Evolutionary conservation across 2,797 vertebrate species (phyloP).

Genomic region (Kryptolebias ocellatus): DNA sequence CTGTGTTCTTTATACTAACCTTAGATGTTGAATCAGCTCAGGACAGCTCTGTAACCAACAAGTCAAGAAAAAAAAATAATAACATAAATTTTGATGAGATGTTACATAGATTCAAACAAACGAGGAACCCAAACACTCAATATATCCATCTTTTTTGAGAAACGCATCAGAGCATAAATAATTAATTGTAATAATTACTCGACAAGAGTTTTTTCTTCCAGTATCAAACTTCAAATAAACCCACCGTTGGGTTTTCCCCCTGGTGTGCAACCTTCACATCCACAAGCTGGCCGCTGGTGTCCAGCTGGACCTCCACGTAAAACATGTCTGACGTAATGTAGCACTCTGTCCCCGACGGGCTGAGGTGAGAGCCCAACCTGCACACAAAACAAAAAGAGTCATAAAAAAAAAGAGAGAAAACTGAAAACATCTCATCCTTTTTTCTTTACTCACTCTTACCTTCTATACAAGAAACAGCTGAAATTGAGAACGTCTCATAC

Average conservation of each 20-base stretch:
- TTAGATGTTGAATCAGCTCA: slow-evolving; percentile 93
- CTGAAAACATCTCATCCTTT: not conserved
- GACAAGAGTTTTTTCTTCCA: not conserved
- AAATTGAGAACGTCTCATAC: slow-evolving; percentile 40
- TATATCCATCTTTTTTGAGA: too few species aligned
- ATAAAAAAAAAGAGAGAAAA: not conserved
- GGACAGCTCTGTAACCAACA: slow-evolving; percentile 87
- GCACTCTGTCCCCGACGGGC: slow-evolving; percentile 94
- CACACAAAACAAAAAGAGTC: slow-evolving; percentile 2
- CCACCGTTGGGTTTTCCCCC: slow-evolving; percentile 96
- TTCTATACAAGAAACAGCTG: not conserved
- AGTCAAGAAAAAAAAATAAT: not conserved
- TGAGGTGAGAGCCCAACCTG: slow-evolving; percentile 94
- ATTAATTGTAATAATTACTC: not conserved
- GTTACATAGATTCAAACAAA: not conserved
- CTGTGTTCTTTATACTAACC: slow-evolving; percentile 79
- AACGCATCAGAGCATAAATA: not conserved
- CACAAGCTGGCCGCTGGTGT: slow-evolving; percentile 89
- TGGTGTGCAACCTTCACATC: slow-evolving; percentile 99
- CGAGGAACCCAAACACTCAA: not conserved
- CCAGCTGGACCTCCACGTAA: slow-evolving; percentile 97
- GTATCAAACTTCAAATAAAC: slow-evolving; percentile 49
- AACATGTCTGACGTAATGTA: slow-evolving; percentile 99
- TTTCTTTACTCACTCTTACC: not conserved
- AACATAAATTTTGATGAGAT: not conserved